Percentiles rank a stretch among this genome's conserved stretches.
Conservation (phyloP, 2,888 invertebrate genomes). For the Xanthorhoe designata region DNA sequence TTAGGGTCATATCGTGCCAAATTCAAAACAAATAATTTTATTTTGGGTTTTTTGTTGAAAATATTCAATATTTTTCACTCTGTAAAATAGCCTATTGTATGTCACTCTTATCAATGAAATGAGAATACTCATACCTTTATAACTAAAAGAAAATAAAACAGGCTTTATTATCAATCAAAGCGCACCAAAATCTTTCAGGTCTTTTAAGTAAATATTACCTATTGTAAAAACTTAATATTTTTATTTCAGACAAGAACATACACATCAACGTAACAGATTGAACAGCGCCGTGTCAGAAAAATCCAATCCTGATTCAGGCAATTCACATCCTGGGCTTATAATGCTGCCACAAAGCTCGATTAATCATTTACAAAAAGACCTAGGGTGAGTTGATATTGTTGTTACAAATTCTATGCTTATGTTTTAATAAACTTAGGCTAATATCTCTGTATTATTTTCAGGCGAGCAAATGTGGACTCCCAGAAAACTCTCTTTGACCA, state of each 20-base stretch:
- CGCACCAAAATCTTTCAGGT: background rate
- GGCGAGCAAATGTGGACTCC: constrained; percentile 64
- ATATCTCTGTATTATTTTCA: constrained; percentile 49
- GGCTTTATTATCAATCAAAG: too few relatives aligned
- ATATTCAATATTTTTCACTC: too few relatives aligned
- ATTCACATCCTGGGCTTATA: constrained; percentile 71
- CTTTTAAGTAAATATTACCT: too few relatives aligned
- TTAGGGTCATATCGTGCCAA: too few relatives aligned
- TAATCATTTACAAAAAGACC: constrained; percentile 70
- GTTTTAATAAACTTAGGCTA: background rate
- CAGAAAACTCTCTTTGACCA: constrained; percentile 77
- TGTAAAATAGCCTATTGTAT: too few relatives aligned
- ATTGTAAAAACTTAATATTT: background rate
- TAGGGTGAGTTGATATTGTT: constrained; percentile 58
- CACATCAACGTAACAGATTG: constrained; percentile 64
- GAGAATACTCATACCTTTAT: too few relatives aligned
- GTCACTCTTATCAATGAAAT: too few relatives aligned
- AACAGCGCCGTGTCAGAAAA: constrained; percentile 72
- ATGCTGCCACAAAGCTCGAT: constrained; percentile 74
- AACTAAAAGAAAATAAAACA: too few relatives aligned
- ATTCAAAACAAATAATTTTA: too few relatives aligned
- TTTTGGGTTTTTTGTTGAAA: too few relatives aligned
- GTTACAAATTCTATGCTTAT: background rate
- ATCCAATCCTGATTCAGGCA: constrained; percentile 61
- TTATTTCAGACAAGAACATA: constrained; percentile 60